These are phyloP conservation scores for Pseudonaja textilis DNA, from an alignment of 2,113 vertebrate species.

Conservation along the genomic window DNA sequence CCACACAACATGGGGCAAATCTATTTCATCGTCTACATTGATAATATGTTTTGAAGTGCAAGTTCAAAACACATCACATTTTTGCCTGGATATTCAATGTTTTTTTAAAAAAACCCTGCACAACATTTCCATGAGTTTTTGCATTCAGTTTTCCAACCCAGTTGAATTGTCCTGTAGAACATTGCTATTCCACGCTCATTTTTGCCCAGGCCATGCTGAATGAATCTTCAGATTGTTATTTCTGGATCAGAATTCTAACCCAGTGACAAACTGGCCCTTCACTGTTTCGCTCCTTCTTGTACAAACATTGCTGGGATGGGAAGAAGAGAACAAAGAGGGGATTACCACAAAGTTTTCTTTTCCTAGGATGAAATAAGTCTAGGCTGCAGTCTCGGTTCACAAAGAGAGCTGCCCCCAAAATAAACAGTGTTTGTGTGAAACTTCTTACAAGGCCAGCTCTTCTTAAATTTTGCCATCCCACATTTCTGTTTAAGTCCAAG, in stretches of 20 bases:
- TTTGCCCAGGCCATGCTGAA: no score
- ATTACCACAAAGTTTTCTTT: background rate
- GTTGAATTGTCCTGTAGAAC: background rate
- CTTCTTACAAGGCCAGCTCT: background rate
- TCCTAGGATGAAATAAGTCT: background rate
- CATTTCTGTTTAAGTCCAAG: background rate
- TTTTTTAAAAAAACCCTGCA: background rate
- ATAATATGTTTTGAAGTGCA: background rate
- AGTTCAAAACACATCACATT: background rate
- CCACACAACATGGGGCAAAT: background rate
- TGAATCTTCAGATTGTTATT: background rate
- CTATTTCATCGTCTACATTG: background rate
- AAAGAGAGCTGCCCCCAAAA: background rate
- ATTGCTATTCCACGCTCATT: background rate
- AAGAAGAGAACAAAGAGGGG: background rate
- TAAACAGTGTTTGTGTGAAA: background rate
- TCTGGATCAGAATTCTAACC: background rate
- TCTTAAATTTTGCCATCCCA: no score
- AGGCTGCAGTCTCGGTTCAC: background rate
- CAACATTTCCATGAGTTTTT: background rate
- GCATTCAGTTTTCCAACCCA: background rate
- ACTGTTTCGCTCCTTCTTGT: background rate
- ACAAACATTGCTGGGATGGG: background rate
- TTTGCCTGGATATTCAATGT: background rate
- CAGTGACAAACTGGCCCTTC: background rate